phyloP scores from a whole-genome alignment of 2,888 invertebrate species.

The Elaeidobius kamerunicus region DNA sequence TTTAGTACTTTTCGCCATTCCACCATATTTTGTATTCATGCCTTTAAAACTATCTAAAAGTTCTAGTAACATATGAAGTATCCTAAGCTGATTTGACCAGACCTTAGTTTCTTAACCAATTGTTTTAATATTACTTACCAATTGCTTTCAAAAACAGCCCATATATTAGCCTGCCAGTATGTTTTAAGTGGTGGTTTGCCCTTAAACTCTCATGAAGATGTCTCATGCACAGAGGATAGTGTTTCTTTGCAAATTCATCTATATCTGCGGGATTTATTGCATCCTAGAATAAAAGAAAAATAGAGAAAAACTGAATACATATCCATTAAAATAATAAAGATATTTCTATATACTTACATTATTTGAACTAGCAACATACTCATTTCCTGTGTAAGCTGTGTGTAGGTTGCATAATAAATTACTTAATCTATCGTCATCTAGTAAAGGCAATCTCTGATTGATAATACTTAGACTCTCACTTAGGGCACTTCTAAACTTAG shows the following conservation, averaged over 20 bases:
- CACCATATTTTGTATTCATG: too few species aligned
- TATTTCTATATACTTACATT: constrained; percentile 17
- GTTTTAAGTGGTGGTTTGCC: constrained; percentile 82
- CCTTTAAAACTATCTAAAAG: too few species aligned
- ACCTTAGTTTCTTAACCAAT: not conserved
- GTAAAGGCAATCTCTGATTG: constrained; percentile 63
- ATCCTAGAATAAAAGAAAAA: constrained; percentile 32
- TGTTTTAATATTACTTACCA: too few species aligned
- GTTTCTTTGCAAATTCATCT: constrained; percentile 74
- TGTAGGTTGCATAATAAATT: constrained; percentile 73
- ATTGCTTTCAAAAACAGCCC: constrained; percentile 89
- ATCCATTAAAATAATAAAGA: not conserved
- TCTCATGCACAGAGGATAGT: constrained; percentile 97
- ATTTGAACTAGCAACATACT: constrained; percentile 18
- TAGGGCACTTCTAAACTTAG: constrained; percentile 70
- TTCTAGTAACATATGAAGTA: too few species aligned
- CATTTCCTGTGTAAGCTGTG: constrained; percentile 76
- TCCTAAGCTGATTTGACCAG: not conserved
- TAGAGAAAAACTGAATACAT: not conserved
- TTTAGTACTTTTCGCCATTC: too few species aligned
- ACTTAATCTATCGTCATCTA: constrained; percentile 81
- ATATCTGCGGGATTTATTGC: constrained; percentile 49
- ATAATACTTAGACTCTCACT: constrained; percentile 65
- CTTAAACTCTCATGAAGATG: constrained; percentile 78
- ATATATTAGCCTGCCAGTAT: constrained; percentile 86